Evolutionary conservation across 1,140 invertebrate species (phyloP).

Genomic region (Neodiprion lecontei): DNA sequence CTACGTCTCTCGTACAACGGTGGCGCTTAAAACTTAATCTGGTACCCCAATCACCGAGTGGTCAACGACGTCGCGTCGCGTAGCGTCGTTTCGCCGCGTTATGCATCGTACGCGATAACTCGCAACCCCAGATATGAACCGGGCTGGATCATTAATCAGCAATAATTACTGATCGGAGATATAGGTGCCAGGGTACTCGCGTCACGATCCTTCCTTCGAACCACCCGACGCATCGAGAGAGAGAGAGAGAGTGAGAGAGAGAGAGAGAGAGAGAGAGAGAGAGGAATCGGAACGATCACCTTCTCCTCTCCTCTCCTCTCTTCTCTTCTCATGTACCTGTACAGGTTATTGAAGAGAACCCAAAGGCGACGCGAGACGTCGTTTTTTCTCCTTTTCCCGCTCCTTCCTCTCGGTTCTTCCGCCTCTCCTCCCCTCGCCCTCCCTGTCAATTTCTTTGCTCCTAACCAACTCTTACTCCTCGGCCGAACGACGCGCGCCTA

Average conservation of each 20-base stretch:
- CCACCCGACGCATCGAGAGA: constrained; percentile 24
- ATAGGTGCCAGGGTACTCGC: constrained; percentile 35
- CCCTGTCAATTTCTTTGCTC: too few species aligned
- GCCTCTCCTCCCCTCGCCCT: too few species aligned
- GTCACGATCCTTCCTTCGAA: constrained; percentile 35
- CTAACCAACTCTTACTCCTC: too few species aligned
- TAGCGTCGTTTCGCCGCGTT: not conserved
- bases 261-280: constrained; percentile 15
- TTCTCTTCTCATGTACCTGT: not conserved
- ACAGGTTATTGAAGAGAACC: too few species aligned
- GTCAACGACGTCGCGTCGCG: constrained; percentile 24
- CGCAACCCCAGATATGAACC: constrained; percentile 33
- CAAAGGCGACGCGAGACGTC: too few species aligned
- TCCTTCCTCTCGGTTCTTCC: too few species aligned
- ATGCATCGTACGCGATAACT: not conserved
- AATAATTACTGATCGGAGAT: constrained; percentile 53
- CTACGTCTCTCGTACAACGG: too few species aligned
- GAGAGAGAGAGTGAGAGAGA: constrained; percentile 17
- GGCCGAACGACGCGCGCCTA: too few species aligned
- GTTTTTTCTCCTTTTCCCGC: too few species aligned
- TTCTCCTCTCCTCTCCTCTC: constrained; percentile 34
- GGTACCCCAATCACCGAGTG: too few species aligned
- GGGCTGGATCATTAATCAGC: constrained; percentile 51
- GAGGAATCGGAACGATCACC: constrained; percentile 17
- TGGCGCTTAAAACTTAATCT: too few species aligned